These are phyloP conservation scores for Malurus melanocephalus DNA, from an alignment of 2,113 vertebrate genomes.

Conservation along the genomic window DNA sequence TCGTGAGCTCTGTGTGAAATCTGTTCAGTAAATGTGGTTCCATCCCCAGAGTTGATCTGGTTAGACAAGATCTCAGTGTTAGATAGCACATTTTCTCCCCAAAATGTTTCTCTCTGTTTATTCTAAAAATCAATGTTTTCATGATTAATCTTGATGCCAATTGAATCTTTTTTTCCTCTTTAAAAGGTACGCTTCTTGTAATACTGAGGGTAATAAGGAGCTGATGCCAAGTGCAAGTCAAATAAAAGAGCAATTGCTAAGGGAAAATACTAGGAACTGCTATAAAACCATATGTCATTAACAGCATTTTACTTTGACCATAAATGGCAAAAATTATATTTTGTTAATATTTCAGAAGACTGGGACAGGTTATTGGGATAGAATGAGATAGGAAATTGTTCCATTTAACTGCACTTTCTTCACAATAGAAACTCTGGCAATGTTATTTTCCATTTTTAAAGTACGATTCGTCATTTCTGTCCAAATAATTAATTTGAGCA, in stretches of 20 bases:
- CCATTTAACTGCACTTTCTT: slow-evolving; percentile 23
- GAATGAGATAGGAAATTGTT: slow-evolving; percentile 27
- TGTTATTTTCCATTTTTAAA: neutral
- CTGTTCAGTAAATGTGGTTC: neutral
- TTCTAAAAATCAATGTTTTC: neutral
- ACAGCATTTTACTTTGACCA: slow-evolving; percentile 40
- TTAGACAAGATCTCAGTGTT: neutral
- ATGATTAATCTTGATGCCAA: neutral
- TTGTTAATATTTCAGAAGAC: slow-evolving; percentile 51
- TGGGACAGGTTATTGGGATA: neutral
- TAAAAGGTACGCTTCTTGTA: slow-evolving; percentile 3
- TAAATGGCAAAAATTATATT: slow-evolving; percentile 19
- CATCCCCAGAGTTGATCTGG: neutral
- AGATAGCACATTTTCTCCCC: neutral
- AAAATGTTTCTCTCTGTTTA: neutral
- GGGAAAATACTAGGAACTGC: slow-evolving; percentile 31
- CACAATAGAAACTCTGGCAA: slow-evolving; percentile 2
- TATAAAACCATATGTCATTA: slow-evolving; percentile 41
- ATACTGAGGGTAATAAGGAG: neutral
- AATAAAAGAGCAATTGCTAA: slow-evolving; percentile 42
- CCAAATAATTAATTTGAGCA: neutral
- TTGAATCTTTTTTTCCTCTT: neutral
- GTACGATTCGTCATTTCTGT: neutral
- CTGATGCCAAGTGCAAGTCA: slow-evolving; percentile 43
- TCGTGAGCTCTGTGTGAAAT: neutral